Evolutionary conservation across 2,797 vertebrate genomes (phyloP), one percentile per base, ranked within the genome.

Genomic region (Coregonus suidteri): DNA sequence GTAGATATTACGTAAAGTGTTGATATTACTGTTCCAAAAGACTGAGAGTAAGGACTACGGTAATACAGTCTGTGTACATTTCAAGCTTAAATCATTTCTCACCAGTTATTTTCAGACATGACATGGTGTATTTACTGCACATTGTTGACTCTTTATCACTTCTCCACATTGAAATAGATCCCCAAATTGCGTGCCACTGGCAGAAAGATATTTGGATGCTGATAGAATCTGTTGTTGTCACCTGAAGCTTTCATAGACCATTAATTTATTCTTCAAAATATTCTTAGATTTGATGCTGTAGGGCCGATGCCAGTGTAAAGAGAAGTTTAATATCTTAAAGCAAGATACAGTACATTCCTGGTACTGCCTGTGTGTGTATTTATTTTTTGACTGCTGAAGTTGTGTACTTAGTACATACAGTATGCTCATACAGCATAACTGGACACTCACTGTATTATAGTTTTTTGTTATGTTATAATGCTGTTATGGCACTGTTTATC

Each of bases 111-210:
- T 92, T 87, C 88, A 89, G 88, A 90, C 86, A 80, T 84, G 85
- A 88, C 90, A 88, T 86, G 90, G 88, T 91, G 85, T 16, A 18
- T 72, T 54, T 15, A 20, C 52, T 15, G 70, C 70, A 70, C 86
- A 85, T 89, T 88, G 90, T 90, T 85, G 87, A 82, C 85, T 87
- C 91, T 91, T 85, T 93, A 92, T 94, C 93, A 89, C 84, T 67
- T 88, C 87, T 87, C 90, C 85, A 93, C 92, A 94, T 92, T 94
- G 92, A 93, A 94, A 93, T 92, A 91, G 91, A 93, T 94, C 91
- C 81, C 79, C 82, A 82, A 92, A 93, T 94, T 86, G 88, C 70
- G 78, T 88, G 90, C 91, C 88, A 84, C 73, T 74, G 91, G 91
- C 88, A 77, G 86, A 83, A 80, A 89, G 90, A 93, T 89, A 82